Percentiles rank a stretch among this genome's conserved stretches.
phyloP scores from a whole-genome alignment of 2,797 vertebrate species.

The Dipus sagitta region DNA sequence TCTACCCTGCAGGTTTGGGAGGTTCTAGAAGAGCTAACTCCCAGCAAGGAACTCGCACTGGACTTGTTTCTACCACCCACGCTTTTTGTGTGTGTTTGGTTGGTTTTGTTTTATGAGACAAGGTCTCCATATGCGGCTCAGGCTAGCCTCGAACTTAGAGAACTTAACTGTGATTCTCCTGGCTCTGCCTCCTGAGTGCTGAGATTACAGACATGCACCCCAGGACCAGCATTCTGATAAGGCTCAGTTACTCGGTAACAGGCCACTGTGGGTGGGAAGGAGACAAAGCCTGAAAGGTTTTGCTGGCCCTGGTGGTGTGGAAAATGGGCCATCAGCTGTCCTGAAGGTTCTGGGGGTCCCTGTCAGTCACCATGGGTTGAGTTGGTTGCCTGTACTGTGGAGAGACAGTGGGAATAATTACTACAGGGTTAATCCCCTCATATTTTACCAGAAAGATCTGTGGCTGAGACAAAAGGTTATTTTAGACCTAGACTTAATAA shows the following conservation, averaged over 20 bases:
- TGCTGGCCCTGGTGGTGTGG: background rate
- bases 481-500: conserved; percentile 48
- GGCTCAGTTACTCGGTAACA: background rate
- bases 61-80: background rate
- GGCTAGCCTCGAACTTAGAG: background rate
- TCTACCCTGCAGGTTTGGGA: background rate
- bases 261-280: background rate
- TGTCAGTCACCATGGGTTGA: background rate
- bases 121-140: background rate
- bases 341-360: background rate
- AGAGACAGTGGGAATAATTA: background rate
- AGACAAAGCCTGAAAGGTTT: background rate
- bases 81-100: background rate
- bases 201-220: background rate
- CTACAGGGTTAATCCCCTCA: background rate
- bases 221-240: background rate
- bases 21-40: background rate
- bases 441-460: conserved; percentile 11
- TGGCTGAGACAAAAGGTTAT: conserved; percentile 1
- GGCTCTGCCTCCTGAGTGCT: background rate
- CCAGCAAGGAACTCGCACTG: background rate
- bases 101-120: background rate
- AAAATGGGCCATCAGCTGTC: background rate
- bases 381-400: background rate
- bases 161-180: background rate